These are phyloP conservation scores for Chaetophractus vellerosus DNA, from an alignment of 2,797 vertebrate genomes.

Conservation along the genomic window DNA sequence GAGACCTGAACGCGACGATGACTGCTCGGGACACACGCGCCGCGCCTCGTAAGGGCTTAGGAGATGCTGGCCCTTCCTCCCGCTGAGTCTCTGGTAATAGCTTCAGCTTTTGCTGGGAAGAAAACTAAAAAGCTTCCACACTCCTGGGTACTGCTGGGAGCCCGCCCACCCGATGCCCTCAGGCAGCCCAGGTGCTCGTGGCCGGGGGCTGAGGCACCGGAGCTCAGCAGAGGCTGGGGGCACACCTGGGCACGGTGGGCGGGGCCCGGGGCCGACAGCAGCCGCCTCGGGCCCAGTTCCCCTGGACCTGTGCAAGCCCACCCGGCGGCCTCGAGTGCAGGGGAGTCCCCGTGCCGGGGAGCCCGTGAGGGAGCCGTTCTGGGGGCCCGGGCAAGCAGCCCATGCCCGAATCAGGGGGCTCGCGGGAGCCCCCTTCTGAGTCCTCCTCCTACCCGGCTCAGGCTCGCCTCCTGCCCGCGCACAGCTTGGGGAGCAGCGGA, in stretches of 20 bases:
- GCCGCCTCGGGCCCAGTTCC: not conserved
- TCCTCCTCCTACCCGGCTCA: not conserved
- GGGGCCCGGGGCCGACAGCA: not conserved
- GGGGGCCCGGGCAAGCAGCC: not conserved
- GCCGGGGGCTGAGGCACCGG: not conserved
- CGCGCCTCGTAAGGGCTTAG: not conserved
- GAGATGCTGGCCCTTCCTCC: not conserved
- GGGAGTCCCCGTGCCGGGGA: accelerated
- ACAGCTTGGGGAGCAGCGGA: not conserved
- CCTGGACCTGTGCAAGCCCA: not conserved
- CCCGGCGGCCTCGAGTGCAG: not conserved
- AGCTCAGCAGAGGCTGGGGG: not conserved
- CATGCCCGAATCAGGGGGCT: not conserved
- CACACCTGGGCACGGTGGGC: not conserved
- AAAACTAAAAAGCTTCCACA: not conserved
- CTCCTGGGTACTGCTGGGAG: not conserved
- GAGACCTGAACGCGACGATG: not conserved
- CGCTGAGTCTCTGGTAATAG: no score
- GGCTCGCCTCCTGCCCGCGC: no score
- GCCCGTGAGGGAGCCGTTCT: no score
- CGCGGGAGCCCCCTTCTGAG: not conserved
- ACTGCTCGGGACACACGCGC: not conserved
- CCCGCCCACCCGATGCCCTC: no score
- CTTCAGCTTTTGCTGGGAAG: not conserved
- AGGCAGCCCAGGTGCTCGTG: no score